Evolutionary conservation across 2,888 invertebrate genomes (phyloP), one percentile per base, ranked within the genome.

Genomic region (Rhingia rostrata): DNA sequence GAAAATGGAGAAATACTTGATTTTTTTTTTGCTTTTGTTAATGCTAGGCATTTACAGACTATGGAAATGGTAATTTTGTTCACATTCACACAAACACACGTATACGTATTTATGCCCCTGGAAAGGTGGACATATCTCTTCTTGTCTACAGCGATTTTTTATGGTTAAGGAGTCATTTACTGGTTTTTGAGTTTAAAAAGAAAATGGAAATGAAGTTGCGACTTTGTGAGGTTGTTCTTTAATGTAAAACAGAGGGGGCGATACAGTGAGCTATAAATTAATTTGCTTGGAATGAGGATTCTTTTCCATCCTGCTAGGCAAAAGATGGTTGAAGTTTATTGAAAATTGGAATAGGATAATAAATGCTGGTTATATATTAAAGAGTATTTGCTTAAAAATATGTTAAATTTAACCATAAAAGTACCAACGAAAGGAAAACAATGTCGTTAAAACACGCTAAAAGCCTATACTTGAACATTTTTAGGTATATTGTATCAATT

Each of bases 121-220:
- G n/a, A 14, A 5, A 12, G 45, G 32, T 41, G 6, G 43, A 43
- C 66, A 60, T 60, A 64, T 66, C 47, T 63, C 1, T 58, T 58
- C 49, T 69, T 35, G 70, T 60, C 41, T 47, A 70, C 45, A 35
- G 39, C 32, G 33, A 49, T 22, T 60, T n/a, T 81, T 70, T 75
- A 75, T 75, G 64, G 70, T 64, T 75, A 70, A 60, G 64, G 75
- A 75, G 60, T 75, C 64, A 70, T 81, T 82, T 58, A 35, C 51
- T 80, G 54, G 63, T 41, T 66, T n/a, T 35, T 54, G 66, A 53
- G 53, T 30, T 53, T 53, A 66, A 14, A 30, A 10, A 45, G 14
- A 37, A 12, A 32, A 22, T 9, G 30, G 7, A 35, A 35, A 30
- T 41, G 49, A 35, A 41, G 22, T 22, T 22, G 22, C 22, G 22